A percentile compares a stretch with the other conserved stretches of the same genome.
Evolutionary conservation across 2,113 vertebrate genomes (phyloP).

Genomic region (Ranitomeya imitator): DNA sequence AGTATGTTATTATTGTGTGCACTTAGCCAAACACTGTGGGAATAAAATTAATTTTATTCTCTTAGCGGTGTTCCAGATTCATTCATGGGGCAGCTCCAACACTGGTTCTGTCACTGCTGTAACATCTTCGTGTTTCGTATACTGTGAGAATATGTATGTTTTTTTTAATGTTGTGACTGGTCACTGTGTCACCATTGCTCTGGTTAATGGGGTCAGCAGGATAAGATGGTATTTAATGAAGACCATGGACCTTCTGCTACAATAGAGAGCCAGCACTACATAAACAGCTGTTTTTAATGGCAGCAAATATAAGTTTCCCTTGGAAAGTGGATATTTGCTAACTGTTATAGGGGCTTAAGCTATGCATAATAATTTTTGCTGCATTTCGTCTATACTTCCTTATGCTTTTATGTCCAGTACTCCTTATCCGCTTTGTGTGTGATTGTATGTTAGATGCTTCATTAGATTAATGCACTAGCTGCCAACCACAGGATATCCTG

Average conservation of each 20-base stretch:
- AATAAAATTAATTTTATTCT: too few relatives aligned
- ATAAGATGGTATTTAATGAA: not conserved
- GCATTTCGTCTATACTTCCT: not conserved
- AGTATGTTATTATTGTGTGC: too few relatives aligned
- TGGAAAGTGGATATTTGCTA: not conserved
- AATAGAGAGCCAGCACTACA: not conserved
- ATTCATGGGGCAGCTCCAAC: too few relatives aligned
- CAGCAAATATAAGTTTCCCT: not conserved
- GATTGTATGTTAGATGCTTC: not conserved
- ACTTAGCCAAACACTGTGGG: too few relatives aligned
- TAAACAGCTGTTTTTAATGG: not conserved
- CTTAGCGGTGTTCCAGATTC: too few relatives aligned
- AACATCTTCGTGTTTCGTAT: too few relatives aligned
- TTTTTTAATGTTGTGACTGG: not conserved
- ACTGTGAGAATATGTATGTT: not conserved
- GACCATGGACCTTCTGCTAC: not conserved
- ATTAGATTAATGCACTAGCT: not conserved
- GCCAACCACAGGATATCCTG: slow-evolving; percentile 36
- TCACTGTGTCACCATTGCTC: not conserved
- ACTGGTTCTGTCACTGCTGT: too few relatives aligned
- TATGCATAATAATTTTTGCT: not conserved
- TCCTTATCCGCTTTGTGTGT: slow-evolving; percentile 1
- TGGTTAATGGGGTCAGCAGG: not conserved
- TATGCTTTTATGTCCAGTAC: not conserved
- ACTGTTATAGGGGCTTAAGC: not conserved